Conservation (phyloP, 2,888 invertebrate species). For the Pseudococcus viburni region DNA sequence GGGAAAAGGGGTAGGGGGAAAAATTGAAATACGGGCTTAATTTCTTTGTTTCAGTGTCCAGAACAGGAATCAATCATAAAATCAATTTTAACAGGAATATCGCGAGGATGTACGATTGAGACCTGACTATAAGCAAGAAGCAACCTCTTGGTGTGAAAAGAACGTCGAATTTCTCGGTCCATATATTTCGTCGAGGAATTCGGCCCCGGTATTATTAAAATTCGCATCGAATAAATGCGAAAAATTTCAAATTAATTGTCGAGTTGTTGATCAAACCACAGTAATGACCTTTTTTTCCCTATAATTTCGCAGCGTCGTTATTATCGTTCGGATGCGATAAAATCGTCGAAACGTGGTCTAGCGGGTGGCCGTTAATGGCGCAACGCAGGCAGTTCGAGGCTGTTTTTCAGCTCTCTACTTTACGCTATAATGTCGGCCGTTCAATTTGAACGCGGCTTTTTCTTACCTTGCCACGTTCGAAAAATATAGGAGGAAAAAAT, state of each 20-base stretch:
- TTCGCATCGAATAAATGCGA: conserved; percentile 25
- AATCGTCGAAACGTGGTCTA: conserved; percentile 37
- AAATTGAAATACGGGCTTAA: no score
- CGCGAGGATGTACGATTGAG: no score
- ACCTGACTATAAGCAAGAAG: no score
- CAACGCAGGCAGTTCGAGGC: not conserved
- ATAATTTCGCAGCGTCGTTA: conserved; percentile 6
- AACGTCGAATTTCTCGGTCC: not conserved
- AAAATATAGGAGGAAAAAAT: conserved; percentile 17
- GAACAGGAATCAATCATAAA: no score
- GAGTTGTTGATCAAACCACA: conserved; percentile 28
- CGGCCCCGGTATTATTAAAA: conserved; percentile 7
- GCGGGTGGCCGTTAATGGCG: conserved; percentile 20
- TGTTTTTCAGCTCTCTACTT: not conserved
- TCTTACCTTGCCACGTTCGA: conserved; percentile 17
- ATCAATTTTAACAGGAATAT: no score
- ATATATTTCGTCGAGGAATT: not conserved
- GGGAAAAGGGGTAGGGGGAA: no score
- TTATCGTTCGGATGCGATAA: conserved; percentile 27
- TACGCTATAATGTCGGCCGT: not conserved
- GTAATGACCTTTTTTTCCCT: conserved; percentile 47
- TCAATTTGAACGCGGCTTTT: conserved; percentile 21
- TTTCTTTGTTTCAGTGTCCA: no score
- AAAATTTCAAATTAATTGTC: conserved; percentile 42
- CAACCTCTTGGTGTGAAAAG: not conserved